Evolutionary conservation across 2,113 vertebrate species (phyloP).

Genomic region (Abramis brama): DNA sequence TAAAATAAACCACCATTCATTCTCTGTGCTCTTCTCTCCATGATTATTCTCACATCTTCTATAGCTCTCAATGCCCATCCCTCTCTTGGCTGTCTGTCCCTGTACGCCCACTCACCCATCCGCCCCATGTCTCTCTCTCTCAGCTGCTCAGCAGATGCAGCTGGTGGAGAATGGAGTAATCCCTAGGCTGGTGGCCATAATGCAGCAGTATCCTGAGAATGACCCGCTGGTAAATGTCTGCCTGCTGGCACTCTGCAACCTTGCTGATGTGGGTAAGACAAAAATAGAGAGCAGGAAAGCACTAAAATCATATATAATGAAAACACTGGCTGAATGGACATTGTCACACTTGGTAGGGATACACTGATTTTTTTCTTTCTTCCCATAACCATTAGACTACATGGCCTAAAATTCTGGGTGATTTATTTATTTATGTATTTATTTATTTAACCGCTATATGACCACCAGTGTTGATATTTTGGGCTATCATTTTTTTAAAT

Average conservation of each 20-base stretch:
- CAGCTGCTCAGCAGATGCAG: constrained; percentile 84
- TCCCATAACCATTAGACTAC: too few species aligned
- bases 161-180: constrained; percentile 83
- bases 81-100: neutral
- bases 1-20: neutral
- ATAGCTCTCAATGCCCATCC: neutral
- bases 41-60: constrained; percentile 7
- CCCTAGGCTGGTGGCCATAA: constrained; percentile 80
- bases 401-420: too few species aligned
- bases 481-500: too few species aligned
- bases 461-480: too few species aligned
- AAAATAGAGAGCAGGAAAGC: neutral
- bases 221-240: constrained; percentile 85
- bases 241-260: constrained; percentile 84
- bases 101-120: neutral
- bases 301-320: neutral
- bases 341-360: neutral
- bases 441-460: neutral
- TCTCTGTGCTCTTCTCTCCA: neutral
- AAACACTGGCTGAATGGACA: neutral
- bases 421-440: neutral
- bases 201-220: constrained; percentile 80
- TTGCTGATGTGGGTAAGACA: constrained; percentile 84
- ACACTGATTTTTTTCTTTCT: too few species aligned
- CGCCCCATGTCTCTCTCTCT: neutral